Conservation (phyloP, 2,888 invertebrate species). For the Nomada hirtipes region DNA sequence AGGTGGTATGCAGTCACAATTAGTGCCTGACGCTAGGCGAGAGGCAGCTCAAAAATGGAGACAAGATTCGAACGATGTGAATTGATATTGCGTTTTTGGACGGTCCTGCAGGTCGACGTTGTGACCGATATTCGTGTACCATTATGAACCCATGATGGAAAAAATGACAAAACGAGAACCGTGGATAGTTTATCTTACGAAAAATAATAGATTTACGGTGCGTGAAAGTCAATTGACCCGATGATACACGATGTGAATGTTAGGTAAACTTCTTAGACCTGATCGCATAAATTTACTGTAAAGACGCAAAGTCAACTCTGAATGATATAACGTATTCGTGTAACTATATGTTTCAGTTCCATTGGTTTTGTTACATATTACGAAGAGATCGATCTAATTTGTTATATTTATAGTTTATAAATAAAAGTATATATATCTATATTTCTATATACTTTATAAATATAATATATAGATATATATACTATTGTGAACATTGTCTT, state of each 20-base stretch:
- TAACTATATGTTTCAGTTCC: slow-evolving; percentile 57
- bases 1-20: slow-evolving; percentile 95
- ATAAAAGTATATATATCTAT: slow-evolving; percentile 52
- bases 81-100: slow-evolving; percentile 56
- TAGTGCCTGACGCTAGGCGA: slow-evolving; percentile 92
- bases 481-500: slow-evolving; percentile 67
- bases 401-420: slow-evolving; percentile 71
- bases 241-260: slow-evolving; percentile 4
- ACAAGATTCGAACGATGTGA: slow-evolving; percentile 83
- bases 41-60: slow-evolving; percentile 94
- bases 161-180: neutral
- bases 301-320: neutral
- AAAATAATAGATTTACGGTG: slow-evolving; percentile 1
- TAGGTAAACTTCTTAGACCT: slow-evolving; percentile 43
- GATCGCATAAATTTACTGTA: slow-evolving; percentile 41
- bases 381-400: slow-evolving; percentile 60
- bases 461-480: slow-evolving; percentile 46
- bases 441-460: neutral
- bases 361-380: slow-evolving; percentile 68
- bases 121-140: slow-evolving; percentile 18
- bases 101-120: neutral
- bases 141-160: slow-evolving; percentile 58
- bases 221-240: slow-evolving; percentile 31
- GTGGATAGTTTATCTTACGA: neutral
- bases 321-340: slow-evolving; percentile 48